Percentiles rank a stretch among this genome's conserved stretches.
These are phyloP conservation scores for Belgica antarctica DNA, from an alignment of 2,888 invertebrate genomes.

Conservation along the genomic window DNA sequence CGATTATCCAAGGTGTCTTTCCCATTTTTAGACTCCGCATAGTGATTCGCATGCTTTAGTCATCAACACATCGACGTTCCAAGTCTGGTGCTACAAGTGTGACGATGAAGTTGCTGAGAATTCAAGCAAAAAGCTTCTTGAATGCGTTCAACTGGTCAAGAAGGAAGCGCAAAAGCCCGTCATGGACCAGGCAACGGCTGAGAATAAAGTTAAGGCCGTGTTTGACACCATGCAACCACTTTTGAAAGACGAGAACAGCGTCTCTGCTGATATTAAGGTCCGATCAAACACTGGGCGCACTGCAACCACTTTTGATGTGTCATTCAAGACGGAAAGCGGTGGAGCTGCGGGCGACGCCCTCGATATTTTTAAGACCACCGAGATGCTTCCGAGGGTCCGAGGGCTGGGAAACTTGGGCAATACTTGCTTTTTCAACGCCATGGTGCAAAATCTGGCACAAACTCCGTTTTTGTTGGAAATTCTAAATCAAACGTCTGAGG, in stretches of 20 bases:
- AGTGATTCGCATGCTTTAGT: constrained; percentile 74
- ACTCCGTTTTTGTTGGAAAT: constrained; percentile 75
- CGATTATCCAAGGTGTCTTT: neutral
- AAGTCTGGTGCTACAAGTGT: constrained; percentile 74
- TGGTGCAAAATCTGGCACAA: constrained; percentile 87
- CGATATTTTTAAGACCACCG: neutral
- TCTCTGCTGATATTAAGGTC: neutral
- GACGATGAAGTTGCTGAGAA: constrained; percentile 45
- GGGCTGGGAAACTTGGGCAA: constrained; percentile 91
- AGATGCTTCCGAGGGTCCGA: constrained; percentile 61
- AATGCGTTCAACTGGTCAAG: constrained; percentile 72
- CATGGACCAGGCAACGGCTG: constrained; percentile 47
- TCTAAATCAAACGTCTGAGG: constrained; percentile 66
- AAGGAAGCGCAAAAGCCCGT: constrained; percentile 56
- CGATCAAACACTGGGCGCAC: neutral
- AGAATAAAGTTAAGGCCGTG: constrained; percentile 49
- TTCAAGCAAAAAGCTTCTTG: constrained; percentile 66
- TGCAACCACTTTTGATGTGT: neutral
- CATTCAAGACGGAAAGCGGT: neutral
- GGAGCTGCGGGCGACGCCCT: neutral
- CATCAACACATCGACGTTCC: constrained; percentile 69
- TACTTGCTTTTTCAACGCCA: constrained; percentile 96
- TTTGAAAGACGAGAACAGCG: constrained; percentile 42
- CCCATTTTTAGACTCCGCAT: constrained; percentile 59
- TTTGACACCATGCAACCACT: constrained; percentile 48